These are phyloP conservation scores for Tetramorium simillimum DNA, from an alignment of 1,140 invertebrate genomes.

Conservation along the genomic window DNA sequence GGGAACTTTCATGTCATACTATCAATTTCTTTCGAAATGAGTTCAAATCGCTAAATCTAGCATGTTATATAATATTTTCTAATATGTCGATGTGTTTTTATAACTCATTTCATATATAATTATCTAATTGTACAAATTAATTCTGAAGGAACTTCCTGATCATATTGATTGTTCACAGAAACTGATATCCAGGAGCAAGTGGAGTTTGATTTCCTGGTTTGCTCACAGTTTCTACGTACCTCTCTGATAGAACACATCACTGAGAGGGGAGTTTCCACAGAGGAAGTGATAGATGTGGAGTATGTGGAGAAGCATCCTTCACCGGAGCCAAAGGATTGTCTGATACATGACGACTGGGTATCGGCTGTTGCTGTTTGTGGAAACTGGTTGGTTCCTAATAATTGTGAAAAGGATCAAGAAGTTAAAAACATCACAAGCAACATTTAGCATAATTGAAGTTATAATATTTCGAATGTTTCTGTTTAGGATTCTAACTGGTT, in stretches of 20 bases:
- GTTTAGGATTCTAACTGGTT: constrained; percentile 95
- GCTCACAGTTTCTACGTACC: constrained; percentile 91
- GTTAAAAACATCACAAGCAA: not conserved
- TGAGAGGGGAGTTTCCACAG: constrained; percentile 89
- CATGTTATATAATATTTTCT: not conserved
- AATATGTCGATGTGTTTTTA: not conserved
- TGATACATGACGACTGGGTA: constrained; percentile 98
- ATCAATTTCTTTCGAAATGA: not conserved
- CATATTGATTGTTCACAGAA: constrained; percentile 68
- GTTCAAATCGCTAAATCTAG: not conserved
- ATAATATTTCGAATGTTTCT: not conserved
- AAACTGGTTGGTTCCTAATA: constrained; percentile 88
- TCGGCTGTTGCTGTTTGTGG: constrained; percentile 91
- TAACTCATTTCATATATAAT: constrained; percentile 33
- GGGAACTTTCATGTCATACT: not conserved
- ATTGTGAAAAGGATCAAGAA: not conserved
- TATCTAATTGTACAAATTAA: not conserved
- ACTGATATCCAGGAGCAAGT: constrained; percentile 85
- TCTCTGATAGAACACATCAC: constrained; percentile 90
- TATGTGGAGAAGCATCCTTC: constrained; percentile 95
- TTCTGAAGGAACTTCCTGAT: not conserved
- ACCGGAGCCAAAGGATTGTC: constrained; percentile 95
- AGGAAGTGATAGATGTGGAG: constrained; percentile 94
- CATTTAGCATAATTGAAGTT: not conserved
- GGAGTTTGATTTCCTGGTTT: constrained; percentile 96